phyloP scores from a whole-genome alignment of 2,888 invertebrate genomes.

The Drosophila stalkeri region DNA sequence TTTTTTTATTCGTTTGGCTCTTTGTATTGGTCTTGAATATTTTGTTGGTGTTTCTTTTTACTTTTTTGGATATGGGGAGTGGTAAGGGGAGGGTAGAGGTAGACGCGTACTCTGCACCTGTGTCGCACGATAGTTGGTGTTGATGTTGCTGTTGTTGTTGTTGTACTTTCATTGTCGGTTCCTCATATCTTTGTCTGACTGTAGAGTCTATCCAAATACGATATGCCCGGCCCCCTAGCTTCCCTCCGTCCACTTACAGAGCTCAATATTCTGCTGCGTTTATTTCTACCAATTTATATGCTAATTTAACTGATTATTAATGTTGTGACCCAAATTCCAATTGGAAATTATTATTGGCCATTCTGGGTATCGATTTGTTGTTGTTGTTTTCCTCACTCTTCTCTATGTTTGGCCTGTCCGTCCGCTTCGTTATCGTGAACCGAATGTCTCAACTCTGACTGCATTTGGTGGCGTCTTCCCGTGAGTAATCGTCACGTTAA shows the following conservation, averaged over 20 bases:
- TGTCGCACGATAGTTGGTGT: constrained; percentile 25
- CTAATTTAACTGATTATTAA: constrained; percentile 83
- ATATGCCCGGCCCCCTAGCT: constrained; percentile 22
- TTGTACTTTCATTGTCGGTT: constrained; percentile 57
- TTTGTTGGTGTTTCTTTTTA: constrained; percentile 22
- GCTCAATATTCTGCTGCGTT: constrained; percentile 39
- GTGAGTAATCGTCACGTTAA: constrained; percentile 35
- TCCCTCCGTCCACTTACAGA: background rate
- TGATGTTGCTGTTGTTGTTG: constrained; percentile 38
- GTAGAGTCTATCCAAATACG: constrained; percentile 48
- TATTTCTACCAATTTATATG: constrained; percentile 76
- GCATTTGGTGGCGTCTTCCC: constrained; percentile 31
- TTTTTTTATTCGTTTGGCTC: constrained; percentile 60
- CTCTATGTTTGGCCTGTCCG: constrained; percentile 12
- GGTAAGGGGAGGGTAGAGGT: background rate
- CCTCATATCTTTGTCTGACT: constrained; percentile 34
- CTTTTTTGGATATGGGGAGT: background rate
- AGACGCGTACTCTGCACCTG: constrained; percentile 46
- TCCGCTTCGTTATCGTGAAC: constrained; percentile 19
- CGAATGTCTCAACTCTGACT: constrained; percentile 27
- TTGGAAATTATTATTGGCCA: constrained; percentile 80
- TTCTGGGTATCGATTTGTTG: constrained; percentile 64
- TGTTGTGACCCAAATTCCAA: constrained; percentile 83
- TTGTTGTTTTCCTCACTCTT: constrained; percentile 32
- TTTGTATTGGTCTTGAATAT: constrained; percentile 50